A percentile compares a stretch with the other conserved stretches of the same genome.
Evolutionary conservation across 1,140 invertebrate species (phyloP).

Genomic region (Papilio dardanus): DNA sequence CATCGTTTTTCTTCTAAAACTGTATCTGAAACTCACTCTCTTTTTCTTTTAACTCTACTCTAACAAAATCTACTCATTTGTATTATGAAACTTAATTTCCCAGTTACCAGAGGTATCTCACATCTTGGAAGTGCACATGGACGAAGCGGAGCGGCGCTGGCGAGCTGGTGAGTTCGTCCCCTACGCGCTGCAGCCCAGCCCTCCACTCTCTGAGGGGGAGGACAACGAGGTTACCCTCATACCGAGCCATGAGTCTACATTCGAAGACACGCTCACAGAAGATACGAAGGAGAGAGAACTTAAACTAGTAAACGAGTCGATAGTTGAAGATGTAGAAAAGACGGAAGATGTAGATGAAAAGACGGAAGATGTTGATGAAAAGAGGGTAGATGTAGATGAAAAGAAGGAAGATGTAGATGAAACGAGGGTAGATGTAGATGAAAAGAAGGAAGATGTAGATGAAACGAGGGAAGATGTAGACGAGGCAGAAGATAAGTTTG

Average conservation of each 20-base stretch:
- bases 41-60: too few species aligned
- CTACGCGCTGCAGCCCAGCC: conserved; percentile 46
- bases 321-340: conserved; percentile 8
- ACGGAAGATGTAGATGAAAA: background rate
- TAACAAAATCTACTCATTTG: too few species aligned
- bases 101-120: conserved; percentile 68
- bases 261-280: conserved; percentile 69
- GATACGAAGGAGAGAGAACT: conserved; percentile 23
- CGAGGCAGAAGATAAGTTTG: conserved; percentile 58
- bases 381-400: background rate
- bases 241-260: conserved; percentile 52
- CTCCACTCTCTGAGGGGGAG: conserved; percentile 50
- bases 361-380: background rate
- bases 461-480: background rate
- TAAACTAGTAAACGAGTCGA: conserved; percentile 4
- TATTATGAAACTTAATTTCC: conserved; percentile 16
- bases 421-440: too few species aligned
- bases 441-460: background rate
- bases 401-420: background rate
- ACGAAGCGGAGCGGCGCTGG: conserved; percentile 57
- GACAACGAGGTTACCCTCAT: conserved; percentile 61
- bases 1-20: too few species aligned
- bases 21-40: too few species aligned
- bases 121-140: conserved; percentile 64
- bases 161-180: conserved; percentile 49